Base-by-base conservation (phyloP, 2,888 invertebrate genomes). In the Leuctra nigra region DNA sequence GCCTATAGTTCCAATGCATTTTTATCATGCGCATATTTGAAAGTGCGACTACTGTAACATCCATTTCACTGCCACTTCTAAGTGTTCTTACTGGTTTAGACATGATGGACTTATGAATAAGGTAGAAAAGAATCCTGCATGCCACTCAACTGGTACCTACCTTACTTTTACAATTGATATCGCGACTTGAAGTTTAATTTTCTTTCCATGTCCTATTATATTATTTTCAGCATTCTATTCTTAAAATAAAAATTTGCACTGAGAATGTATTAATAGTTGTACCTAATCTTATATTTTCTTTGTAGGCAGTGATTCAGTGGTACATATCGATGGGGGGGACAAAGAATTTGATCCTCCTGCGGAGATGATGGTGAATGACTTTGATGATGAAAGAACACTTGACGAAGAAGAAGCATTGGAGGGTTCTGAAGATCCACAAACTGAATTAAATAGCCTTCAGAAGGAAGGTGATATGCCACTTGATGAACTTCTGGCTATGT, bases 311-410 rank as follows among this genome's bases (percentile, higher is more conserved):
- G 55, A 55, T 16, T 47, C 16, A 48, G 48, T 23, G 22, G 36
- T 20, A 20, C 24, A 23, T 20, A 44, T 24, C 41, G 48, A 55
- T 55, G 55, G 33, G 36, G 55, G 23, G 35, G 63, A 63, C 53
- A 61, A 72, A 56, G 78, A 78, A 67, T 94, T 95, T 78, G 94
- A 94, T 73, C 94, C 95, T 61, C 85, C 91, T 63, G 86, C 92
- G 70, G 95, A 95, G 73, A 93, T 96, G 93, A 86, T 96, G 81
- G 88, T 95, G 62, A 91, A 96, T 82, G 96, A 96, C 74, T 95
- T 91, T 75, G 97, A 97, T 73, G 96, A 97, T 77, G 97, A 97
- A 72, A 83, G 91, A 71, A 97, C 96, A 61, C 72, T 97, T 70
- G 96, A 95, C 72, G 96, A 97, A 76, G 96, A 97, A 78, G 97